Evolutionary conservation across 2,888 invertebrate genomes (phyloP).

Genomic region (Macrophya annulata): DNA sequence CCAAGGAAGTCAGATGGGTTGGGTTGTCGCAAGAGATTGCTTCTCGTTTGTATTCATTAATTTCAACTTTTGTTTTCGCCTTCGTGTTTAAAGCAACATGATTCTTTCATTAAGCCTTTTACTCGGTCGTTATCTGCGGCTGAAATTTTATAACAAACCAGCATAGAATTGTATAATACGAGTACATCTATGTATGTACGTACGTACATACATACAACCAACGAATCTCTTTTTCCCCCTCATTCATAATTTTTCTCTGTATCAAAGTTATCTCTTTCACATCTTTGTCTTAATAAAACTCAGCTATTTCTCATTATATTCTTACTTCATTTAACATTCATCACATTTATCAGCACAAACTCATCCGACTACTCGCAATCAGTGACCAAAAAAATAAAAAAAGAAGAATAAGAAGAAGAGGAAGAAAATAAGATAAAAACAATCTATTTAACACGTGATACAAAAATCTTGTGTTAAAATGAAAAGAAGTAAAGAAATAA

Average conservation of each 20-base stretch:
- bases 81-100: conserved; percentile 13
- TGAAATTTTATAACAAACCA: neutral
- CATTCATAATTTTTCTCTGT: neutral
- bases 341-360: neutral
- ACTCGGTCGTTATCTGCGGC: conserved; percentile 32
- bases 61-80: conserved; percentile 45
- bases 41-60: conserved; percentile 48
- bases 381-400: neutral
- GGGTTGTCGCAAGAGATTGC: conserved; percentile 33
- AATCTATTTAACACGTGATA: neutral
- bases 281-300: conserved; percentile 10
- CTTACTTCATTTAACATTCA: neutral
- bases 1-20: conserved; percentile 24
- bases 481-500: neutral
- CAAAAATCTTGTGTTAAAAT: neutral
- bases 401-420: neutral
- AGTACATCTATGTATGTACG: too few species aligned
- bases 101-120: conserved; percentile 39
- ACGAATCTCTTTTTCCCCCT: neutral
- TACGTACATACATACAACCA: neutral
- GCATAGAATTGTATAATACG: too few species aligned
- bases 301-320: conserved; percentile 1
- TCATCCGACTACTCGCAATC: neutral
- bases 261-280: neutral
- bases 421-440: neutral